Evolutionary conservation across 2,888 invertebrate genomes (phyloP).

Genomic region (Ophion ellenae): DNA sequence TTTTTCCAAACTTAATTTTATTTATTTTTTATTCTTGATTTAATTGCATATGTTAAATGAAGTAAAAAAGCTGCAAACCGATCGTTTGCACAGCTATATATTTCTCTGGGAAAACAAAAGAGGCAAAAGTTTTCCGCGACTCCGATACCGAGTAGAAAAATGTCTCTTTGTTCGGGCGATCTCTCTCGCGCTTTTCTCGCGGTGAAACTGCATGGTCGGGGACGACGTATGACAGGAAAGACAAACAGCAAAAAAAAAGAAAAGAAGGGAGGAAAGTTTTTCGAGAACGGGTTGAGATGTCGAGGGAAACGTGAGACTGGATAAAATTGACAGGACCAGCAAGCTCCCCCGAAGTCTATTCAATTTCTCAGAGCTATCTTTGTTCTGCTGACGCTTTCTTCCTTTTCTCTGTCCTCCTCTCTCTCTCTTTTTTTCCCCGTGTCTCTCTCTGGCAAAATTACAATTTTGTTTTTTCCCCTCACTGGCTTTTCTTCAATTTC

Average conservation of each 20-base stretch:
- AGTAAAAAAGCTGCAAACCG: background rate
- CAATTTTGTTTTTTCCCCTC: too few relatives aligned
- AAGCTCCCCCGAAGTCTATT: slow-evolving; percentile 15
- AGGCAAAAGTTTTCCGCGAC: background rate
- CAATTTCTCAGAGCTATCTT: slow-evolving; percentile 37
- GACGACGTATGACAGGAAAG: background rate
- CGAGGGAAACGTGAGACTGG: slow-evolving; percentile 24
- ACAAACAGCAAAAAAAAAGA: background rate
- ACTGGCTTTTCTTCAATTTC: background rate
- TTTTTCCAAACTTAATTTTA: background rate
- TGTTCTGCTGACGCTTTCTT: slow-evolving; percentile 14
- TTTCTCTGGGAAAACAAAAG: background rate
- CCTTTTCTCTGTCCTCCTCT: background rate
- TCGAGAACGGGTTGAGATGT: slow-evolving; percentile 31
- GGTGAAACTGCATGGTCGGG: background rate
- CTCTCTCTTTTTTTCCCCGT: background rate
- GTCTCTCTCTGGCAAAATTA: slow-evolving; percentile 1
- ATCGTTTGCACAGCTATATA: background rate
- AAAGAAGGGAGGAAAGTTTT: slow-evolving; percentile 24
- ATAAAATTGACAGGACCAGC: slow-evolving; percentile 52
- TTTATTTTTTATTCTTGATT: background rate
- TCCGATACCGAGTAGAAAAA: slow-evolving; percentile 1
- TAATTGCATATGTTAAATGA: background rate
- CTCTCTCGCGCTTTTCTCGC: background rate
- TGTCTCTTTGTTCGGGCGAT: slow-evolving; percentile 16